Evolutionary conservation across 2,888 invertebrate genomes (phyloP).

Genomic region (Oligia latruncula): DNA sequence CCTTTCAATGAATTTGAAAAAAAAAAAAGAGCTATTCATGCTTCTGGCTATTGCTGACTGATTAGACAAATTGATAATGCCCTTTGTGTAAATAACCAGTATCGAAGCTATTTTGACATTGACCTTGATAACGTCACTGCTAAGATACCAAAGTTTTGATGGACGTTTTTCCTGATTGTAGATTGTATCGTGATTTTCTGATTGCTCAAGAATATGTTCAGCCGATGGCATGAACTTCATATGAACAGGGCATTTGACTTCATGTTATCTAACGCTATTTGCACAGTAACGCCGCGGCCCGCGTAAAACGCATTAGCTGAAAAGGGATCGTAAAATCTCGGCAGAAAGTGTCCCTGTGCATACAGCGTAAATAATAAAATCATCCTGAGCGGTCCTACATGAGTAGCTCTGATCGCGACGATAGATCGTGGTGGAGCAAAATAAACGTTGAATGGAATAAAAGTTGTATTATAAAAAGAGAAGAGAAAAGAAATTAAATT

Average conservation of each 20-base stretch:
- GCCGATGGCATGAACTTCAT: neutral
- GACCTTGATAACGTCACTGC: neutral
- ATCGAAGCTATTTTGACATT: neutral
- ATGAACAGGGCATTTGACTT: neutral
- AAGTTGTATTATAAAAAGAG: neutral
- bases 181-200: neutral
- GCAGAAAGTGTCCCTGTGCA: neutral
- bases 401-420: neutral
- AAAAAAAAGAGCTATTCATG: conserved; percentile 24
- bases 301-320: neutral
- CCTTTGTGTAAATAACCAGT: neutral
- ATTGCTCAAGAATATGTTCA: neutral
- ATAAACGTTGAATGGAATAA: neutral
- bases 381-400: neutral
- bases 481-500: neutral
- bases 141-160: neutral
- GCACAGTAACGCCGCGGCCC: too few species aligned
- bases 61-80: neutral
- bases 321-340: neutral
- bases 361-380: conserved; percentile 3
- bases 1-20: conserved; percentile 29
- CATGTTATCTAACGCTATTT: neutral
- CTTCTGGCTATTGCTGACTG: neutral
- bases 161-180: neutral
- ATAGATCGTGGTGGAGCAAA: conserved; percentile 1